These are phyloP conservation scores for Urocolius indicus DNA, from an alignment of 2,113 vertebrate species.

Conservation along the genomic window DNA sequence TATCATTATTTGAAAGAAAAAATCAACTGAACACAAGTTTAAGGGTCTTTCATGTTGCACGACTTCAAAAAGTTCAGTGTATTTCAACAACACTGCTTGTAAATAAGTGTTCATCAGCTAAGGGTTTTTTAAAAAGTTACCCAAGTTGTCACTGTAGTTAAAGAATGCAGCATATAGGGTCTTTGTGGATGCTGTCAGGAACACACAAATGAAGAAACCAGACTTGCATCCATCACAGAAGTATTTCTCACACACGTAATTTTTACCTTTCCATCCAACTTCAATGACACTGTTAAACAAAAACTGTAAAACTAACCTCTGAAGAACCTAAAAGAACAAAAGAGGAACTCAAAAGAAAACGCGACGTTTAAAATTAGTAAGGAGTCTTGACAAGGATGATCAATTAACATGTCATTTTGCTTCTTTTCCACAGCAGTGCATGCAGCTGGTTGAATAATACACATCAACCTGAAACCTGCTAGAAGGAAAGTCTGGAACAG, in stretches of 20 bases:
- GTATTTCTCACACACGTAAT: not conserved
- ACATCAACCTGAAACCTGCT: constrained; percentile 58
- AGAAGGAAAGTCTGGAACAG: constrained; percentile 53
- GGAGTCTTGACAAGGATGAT: constrained; percentile 15
- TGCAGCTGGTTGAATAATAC: constrained; percentile 37
- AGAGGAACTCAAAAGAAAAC: not conserved
- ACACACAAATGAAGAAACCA: constrained; percentile 30
- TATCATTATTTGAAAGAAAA: constrained; percentile 21
- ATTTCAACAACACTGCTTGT: constrained; percentile 35
- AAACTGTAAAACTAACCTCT: constrained; percentile 44
- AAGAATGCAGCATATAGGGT: constrained; percentile 67
- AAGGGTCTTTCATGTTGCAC: not conserved
- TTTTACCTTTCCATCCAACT: constrained; percentile 26
- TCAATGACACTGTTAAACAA: constrained; percentile 41
- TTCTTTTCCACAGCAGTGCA: constrained; percentile 48
- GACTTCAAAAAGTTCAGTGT: constrained; percentile 14
- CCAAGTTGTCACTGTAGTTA: constrained; percentile 32
- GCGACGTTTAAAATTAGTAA: not conserved
- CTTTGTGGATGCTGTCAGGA: constrained; percentile 39
- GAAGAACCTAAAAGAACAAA: constrained; percentile 47
- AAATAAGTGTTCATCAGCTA: not conserved
- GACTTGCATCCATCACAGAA: constrained; percentile 36
- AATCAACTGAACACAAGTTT: constrained; percentile 6
- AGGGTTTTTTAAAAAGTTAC: constrained; percentile 17
- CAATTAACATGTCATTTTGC: constrained; percentile 28